Base-by-base conservation (phyloP, 2,888 invertebrate genomes). In the Lasioglossum calceatum region DNA sequence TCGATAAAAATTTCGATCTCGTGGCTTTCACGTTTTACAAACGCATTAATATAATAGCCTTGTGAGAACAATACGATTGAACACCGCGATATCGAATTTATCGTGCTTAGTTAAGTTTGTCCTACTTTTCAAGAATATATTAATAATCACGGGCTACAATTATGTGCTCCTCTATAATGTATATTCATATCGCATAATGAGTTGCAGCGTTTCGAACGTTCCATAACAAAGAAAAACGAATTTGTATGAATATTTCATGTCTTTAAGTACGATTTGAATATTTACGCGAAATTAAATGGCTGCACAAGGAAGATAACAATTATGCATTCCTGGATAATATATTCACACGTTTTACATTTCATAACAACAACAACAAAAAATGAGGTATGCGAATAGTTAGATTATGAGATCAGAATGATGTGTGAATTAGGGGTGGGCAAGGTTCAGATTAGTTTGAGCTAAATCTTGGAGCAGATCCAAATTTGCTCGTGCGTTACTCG, bases 401-500 rank as follows among this genome's bases (percentile, higher is more conserved):
- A 39, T 39, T 47, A 47, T 47, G 16, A 47, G 16, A 16, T 47
- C 16, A 16, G 47, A 47, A 47, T 47, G 47, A 83, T 75, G 64
- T 72, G 87, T 42, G 77, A 87, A 83, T 87, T 75, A 78, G 77
- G 50, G 54, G 44, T 80, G 42, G 70, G 71, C 77, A 71, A 72
- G 77, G 82, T 79, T 79, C 79, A 72, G 80, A 54, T 64, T 74
- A 71, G 79, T 74, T 77, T 72, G 67, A 72, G 77, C 70, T 81
- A 71, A 75, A 86, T 86, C 86, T 81, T 84, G 85, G 85, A 72
- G 58, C 27, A 50, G 73, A 42, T 86, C 80, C 85, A 86, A 85
- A 85, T 80, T 80, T 85, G 73, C 76, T 70, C 80, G 73, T n/a
- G 54, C 71, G 85, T 84, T 84, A 77, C 77, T 50, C 58, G 77